These are phyloP conservation scores for Dreissena rostriformis DNA, from an alignment of 1,140 invertebrate species.

Conservation along the genomic window DNA sequence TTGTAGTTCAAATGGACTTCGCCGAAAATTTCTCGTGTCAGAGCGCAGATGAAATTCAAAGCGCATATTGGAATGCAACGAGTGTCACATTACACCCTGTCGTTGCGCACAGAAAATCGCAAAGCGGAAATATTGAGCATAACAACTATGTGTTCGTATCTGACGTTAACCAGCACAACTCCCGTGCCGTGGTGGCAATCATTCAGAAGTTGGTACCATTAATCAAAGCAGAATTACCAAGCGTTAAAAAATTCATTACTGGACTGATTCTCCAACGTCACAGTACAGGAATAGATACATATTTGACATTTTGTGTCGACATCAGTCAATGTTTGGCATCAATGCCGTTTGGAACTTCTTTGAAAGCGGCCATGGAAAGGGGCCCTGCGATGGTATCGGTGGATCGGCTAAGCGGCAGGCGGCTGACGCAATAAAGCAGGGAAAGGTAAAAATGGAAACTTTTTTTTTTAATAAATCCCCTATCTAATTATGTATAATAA, in stretches of 20 bases:
- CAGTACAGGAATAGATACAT: constrained; percentile 34
- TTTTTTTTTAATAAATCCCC: no score
- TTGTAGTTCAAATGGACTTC: constrained; percentile 54
- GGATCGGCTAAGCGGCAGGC: constrained; percentile 47
- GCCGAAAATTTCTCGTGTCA: constrained; percentile 55
- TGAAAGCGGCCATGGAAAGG: constrained; percentile 48
- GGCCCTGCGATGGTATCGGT: constrained; percentile 51
- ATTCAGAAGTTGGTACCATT: constrained; percentile 10
- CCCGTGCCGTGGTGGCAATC: constrained; percentile 20
- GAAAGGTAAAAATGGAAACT: no score
- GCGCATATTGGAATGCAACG: constrained; percentile 50
- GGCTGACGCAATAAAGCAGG: constrained; percentile 39
- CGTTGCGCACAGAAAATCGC: constrained; percentile 19
- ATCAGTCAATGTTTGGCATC: not conserved
- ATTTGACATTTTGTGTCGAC: not conserved
- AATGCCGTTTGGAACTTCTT: constrained; percentile 54
- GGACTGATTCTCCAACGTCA: constrained; percentile 33
- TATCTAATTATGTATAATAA: no score
- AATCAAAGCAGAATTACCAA: constrained; percentile 8
- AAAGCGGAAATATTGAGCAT: not conserved
- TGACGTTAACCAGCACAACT: constrained; percentile 35
- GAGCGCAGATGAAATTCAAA: constrained; percentile 50
- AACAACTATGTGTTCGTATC: constrained; percentile 48
- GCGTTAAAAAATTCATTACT: constrained; percentile 46
- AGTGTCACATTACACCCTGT: constrained; percentile 38